Conservation (phyloP, 2,888 invertebrate species). For the Acholoe squamosa region DNA sequence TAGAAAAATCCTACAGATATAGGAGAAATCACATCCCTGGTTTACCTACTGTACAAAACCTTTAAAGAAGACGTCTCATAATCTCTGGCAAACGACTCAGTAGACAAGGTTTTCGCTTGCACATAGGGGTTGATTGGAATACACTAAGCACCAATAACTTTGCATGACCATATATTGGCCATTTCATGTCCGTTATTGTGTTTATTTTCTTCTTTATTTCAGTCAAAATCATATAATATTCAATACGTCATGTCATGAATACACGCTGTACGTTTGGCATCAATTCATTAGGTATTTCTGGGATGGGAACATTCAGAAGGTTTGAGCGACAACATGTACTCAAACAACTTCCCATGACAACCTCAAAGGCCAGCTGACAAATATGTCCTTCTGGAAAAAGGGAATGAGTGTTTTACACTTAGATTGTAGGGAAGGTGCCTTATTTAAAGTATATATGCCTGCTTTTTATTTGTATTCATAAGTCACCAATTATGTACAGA, state of each 20-base stretch:
- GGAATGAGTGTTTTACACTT: not conserved
- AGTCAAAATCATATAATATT: too few species aligned
- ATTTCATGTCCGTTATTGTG: too few species aligned
- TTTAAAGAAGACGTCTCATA: too few species aligned
- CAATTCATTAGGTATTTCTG: too few species aligned
- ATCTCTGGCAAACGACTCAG: too few species aligned
- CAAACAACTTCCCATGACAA: not conserved
- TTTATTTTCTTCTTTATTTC: too few species aligned
- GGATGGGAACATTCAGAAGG: not conserved
- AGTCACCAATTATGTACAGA: not conserved
- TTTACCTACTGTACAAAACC: too few species aligned
- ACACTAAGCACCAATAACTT: not conserved
- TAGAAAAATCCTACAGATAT: too few species aligned
- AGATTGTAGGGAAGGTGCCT: constrained; percentile 52
- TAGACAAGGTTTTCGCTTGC: not conserved
- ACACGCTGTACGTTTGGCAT: too few species aligned
- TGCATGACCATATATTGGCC: too few species aligned
- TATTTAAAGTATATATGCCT: constrained; percentile 56
- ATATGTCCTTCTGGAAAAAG: not conserved
- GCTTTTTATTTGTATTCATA: constrained; percentile 40
- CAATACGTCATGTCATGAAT: too few species aligned
- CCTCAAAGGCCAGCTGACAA: not conserved
- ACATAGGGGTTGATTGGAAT: not conserved
- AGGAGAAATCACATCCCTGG: too few species aligned
- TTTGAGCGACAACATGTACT: not conserved